Conservation (phyloP, 2,888 invertebrate species). For the Gymnosoma rotundatum region DNA sequence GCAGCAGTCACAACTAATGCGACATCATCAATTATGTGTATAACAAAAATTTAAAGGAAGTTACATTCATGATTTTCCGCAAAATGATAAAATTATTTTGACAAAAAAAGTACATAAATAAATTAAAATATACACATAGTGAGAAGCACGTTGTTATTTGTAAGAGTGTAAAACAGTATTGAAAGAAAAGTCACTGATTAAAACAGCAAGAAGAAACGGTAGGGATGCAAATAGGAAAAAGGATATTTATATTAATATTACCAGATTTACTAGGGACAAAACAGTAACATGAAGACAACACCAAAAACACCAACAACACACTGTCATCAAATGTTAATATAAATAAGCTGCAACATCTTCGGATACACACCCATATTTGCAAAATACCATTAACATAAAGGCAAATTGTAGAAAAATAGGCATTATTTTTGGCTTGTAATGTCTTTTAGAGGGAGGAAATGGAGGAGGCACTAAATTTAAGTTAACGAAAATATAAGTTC, state of each 20-base stretch:
- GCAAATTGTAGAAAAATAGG: not conserved
- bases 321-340: constrained; percentile 43
- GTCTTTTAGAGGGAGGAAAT: not conserved
- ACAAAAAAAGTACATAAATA: not conserved
- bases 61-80: not conserved
- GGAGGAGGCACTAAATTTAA: constrained; percentile 16
- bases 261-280: not conserved
- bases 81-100: not conserved
- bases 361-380: constrained; percentile 8
- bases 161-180: constrained; percentile 7
- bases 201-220: not conserved
- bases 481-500: constrained; percentile 29
- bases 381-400: not conserved
- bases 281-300: too few relatives aligned
- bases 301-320: not conserved
- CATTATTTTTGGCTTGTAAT: not conserved
- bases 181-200: not conserved
- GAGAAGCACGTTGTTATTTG: not conserved
- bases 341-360: constrained; percentile 40
- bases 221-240: constrained; percentile 22
- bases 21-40: constrained; percentile 45
- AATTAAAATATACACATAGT: not conserved
- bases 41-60: not conserved
- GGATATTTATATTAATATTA: constrained; percentile 57
- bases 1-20: constrained; percentile 42